Evolutionary conservation across 2,888 invertebrate genomes (phyloP), one percentile per base, ranked within the genome.

Genomic region (Melanargia galathea): DNA sequence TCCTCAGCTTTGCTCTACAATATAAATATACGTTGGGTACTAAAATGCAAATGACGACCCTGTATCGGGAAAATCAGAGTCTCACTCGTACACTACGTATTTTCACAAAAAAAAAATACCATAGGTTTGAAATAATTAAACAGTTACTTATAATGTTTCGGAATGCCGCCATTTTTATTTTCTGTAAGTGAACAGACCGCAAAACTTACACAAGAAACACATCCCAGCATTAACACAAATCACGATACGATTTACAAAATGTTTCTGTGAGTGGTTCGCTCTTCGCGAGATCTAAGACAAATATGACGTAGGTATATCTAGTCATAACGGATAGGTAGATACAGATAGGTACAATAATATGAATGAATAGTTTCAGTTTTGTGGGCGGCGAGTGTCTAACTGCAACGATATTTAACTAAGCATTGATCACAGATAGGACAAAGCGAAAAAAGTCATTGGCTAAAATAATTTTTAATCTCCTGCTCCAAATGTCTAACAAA

Each of bases 311-410:
- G 20, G 74, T 73, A 71, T 79, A 43, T 43, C 55, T 65, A 57
- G 20, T 74, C 73, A 71, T 79, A 43, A 55, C 55, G 81, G 83
- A 52, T 43, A 43, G 43, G 18, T 43, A 8, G n/a, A n/a, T n/a
- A n/a, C n/a, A n/a, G n/a, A n/a, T n/a, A n/a, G n/a, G n/a, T n/a
- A n/a, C n/a, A n/a, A n/a, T 8, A 18, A 43, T 57, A 52, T 87
- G 87, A 87, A 88, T 88, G 90, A 80, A 78, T 77, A 75, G 52
- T 51, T 51, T 51, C 30, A 18, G 51, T 52, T 35, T 35, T 52
- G 71, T 73, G 65, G 62, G 59, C 49, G 55, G 84, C 80, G 82
- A 82, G 83, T 80, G 86, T 85, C 84, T 87, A n/a, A 11, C 16
- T 30, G 30, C 51, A 5, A 8, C 18, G 51, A 51, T 30, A 51